Percentiles rank a stretch among this genome's conserved stretches.
These are phyloP conservation scores for Apis florea DNA, from an alignment of 1,140 invertebrate species.

Conservation along the genomic window DNA sequence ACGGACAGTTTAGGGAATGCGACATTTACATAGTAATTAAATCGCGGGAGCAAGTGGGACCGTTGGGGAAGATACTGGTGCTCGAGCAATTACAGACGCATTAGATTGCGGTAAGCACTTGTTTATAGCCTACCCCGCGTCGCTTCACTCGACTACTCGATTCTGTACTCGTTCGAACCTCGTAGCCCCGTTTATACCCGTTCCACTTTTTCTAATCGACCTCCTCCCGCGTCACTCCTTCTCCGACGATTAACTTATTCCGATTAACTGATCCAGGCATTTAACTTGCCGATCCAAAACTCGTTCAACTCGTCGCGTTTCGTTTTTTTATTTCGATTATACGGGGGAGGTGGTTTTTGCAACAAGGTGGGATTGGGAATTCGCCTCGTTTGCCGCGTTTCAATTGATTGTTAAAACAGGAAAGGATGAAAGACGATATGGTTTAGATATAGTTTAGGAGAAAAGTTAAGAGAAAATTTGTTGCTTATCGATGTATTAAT, in stretches of 20 bases:
- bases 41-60: constrained; percentile 79
- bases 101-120: constrained; percentile 81
- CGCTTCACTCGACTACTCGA: constrained; percentile 49
- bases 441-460: too few species aligned
- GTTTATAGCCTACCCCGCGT: constrained; percentile 76
- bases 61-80: constrained; percentile 77
- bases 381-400: too few species aligned
- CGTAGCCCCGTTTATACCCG: constrained; percentile 18
- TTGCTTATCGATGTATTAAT: too few species aligned
- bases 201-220: not conserved
- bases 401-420: too few species aligned
- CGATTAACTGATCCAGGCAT: not conserved
- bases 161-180: constrained; percentile 47
- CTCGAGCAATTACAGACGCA: constrained; percentile 80
- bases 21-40: constrained; percentile 82
- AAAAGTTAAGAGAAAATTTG: too few species aligned
- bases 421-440: too few species aligned
- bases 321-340: too few species aligned
- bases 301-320: too few species aligned
- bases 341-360: too few species aligned
- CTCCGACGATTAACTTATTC: constrained; percentile 25
- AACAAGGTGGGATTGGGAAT: too few species aligned
- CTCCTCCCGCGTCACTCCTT: not conserved
- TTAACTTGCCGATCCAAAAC: not conserved
- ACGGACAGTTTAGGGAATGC: constrained; percentile 77